A percentile compares a stretch with the other conserved stretches of the same genome.
phyloP scores from a whole-genome alignment of 2,888 invertebrate genomes.

The Dastarcus helophoroides region DNA sequence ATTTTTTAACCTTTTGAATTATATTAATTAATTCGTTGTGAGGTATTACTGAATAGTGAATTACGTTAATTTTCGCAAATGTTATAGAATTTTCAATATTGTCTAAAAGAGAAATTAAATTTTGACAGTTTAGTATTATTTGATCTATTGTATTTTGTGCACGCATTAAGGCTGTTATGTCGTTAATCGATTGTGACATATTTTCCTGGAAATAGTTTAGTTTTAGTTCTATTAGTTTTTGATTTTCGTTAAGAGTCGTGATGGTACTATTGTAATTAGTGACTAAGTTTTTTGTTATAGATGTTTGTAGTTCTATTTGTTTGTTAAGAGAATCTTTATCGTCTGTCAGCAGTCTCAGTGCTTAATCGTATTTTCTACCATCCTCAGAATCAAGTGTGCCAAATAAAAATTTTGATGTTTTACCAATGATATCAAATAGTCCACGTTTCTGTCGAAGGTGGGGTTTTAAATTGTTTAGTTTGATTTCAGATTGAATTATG shows the following conservation, averaged over 20 bases:
- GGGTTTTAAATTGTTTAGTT: slow-evolving; percentile 8
- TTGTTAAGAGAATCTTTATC: slow-evolving; percentile 3
- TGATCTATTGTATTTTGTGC: slow-evolving; percentile 11
- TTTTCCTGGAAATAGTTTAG: slow-evolving; percentile 5
- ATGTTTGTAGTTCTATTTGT: slow-evolving; percentile 3
- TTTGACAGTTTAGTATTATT: slow-evolving; percentile 13
- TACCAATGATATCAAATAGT: slow-evolving; percentile 7
- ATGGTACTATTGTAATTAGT: slow-evolving; percentile 6
- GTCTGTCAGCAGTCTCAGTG: no score
- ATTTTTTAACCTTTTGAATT: slow-evolving; percentile 1
- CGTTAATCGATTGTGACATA: neutral
- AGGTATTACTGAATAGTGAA: slow-evolving; percentile 14
- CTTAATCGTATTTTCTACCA: slow-evolving; percentile 2
- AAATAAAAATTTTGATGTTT: slow-evolving; percentile 5
- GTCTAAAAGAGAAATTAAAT: slow-evolving; percentile 14
- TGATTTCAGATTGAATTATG: slow-evolving; percentile 6
- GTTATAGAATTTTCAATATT: slow-evolving; percentile 16
- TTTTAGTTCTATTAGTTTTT: slow-evolving; percentile 9
- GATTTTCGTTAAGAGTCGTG: slow-evolving; percentile 3
- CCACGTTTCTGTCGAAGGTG: no score
- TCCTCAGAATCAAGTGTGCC: slow-evolving; percentile 8
- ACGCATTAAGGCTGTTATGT: slow-evolving; percentile 4
- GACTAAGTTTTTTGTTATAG: slow-evolving; percentile 4
- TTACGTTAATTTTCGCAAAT: slow-evolving; percentile 15
- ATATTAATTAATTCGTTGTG: slow-evolving; percentile 11